Percentiles rank a stretch among this genome's conserved stretches.
Conservation (phyloP, 2,797 vertebrate species). For the Cephalopachus bancanus region DNA sequence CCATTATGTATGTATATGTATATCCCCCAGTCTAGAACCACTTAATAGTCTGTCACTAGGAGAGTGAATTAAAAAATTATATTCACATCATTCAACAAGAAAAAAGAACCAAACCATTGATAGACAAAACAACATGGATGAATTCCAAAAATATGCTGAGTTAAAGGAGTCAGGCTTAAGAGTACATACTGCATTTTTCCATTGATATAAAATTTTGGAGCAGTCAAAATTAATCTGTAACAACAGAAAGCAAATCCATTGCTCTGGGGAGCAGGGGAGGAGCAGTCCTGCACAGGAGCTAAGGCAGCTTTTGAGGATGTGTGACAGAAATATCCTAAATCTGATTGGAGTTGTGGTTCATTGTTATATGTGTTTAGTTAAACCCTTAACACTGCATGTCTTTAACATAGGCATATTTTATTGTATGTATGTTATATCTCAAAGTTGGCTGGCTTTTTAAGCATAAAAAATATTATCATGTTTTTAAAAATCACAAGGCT, state of each 20-base stretch:
- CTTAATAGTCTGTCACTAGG: neutral
- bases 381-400: neutral
- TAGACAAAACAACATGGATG: neutral
- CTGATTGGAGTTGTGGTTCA: neutral
- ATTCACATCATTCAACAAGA: neutral
- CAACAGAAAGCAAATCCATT: constrained; percentile 12
- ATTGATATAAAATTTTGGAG: constrained; percentile 30
- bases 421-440: neutral
- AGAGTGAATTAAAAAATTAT: neutral
- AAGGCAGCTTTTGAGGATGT: neutral
- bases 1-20: neutral
- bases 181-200: neutral
- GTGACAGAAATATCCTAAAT: neutral
- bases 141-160: neutral
- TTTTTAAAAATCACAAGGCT: neutral
- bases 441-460: neutral
- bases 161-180: neutral
- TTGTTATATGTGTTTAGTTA: neutral
- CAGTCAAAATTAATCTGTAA: neutral
- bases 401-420: constrained; percentile 1
- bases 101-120: neutral
- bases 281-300: neutral
- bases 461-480: neutral
- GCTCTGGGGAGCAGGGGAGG: no score
- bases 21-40: neutral